phyloP scores from a whole-genome alignment of 2,797 vertebrate genomes.

The Xenentodon cancila region DNA sequence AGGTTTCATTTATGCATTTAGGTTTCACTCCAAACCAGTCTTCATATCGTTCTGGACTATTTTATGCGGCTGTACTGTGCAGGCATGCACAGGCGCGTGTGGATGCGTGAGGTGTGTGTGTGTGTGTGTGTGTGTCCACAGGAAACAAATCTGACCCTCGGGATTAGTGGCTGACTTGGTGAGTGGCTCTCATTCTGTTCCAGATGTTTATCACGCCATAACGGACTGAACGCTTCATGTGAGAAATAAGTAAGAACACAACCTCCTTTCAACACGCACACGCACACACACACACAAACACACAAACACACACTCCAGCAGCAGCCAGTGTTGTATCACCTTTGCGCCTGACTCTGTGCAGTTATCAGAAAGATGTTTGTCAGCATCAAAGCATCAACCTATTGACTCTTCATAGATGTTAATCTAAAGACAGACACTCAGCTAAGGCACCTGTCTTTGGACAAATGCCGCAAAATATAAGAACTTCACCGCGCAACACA shows the following conservation, averaged over 20 bases:
- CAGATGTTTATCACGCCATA: constrained; percentile 77
- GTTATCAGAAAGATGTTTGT: background rate
- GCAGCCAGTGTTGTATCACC: background rate
- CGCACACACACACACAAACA: constrained; percentile 4
- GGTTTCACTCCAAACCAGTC: background rate
- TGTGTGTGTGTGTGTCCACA: constrained; percentile 27
- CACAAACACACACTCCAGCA: constrained; percentile 7
- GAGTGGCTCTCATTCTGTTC: constrained; percentile 67
- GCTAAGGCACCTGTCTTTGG: no score
- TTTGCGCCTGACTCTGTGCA: constrained; percentile 15
- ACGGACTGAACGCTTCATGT: constrained; percentile 49
- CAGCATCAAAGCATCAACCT: no score
- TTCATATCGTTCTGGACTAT: constrained; percentile 9
- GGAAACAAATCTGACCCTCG: constrained; percentile 65
- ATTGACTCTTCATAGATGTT: no score
- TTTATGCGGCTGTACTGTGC: constrained; percentile 4
- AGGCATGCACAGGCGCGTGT: background rate
- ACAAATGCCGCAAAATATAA: no score
- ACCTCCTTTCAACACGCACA: constrained; percentile 50
- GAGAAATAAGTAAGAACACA: constrained; percentile 64
- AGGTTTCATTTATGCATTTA: background rate
- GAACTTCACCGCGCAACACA: no score
- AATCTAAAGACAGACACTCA: no score
- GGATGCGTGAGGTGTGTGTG: constrained; percentile 14
- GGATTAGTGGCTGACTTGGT: constrained; percentile 70